Conservation (phyloP, 2,888 invertebrate genomes). For the Gonocerus acuteangulatus region DNA sequence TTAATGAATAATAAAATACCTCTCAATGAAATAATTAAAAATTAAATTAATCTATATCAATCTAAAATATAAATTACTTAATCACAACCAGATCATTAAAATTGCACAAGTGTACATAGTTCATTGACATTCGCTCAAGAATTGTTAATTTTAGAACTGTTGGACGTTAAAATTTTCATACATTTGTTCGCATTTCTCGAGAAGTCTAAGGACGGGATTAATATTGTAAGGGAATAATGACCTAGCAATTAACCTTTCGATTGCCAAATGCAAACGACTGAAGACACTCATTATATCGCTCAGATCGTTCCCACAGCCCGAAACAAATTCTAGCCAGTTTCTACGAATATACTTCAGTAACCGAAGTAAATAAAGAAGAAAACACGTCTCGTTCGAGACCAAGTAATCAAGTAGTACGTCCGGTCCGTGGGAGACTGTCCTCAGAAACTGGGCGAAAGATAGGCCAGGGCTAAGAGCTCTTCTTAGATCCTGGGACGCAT, state of each 20-base stretch:
- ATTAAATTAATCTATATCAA: conserved; percentile 3
- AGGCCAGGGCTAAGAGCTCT: conserved; percentile 75
- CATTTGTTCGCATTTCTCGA: conserved; percentile 75
- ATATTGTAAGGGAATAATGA: conserved; percentile 85
- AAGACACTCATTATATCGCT: conserved; percentile 79
- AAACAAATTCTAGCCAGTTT: conserved; percentile 75
- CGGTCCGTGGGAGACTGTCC: conserved; percentile 57
- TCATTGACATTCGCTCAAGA: background rate
- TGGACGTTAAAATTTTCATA: conserved; percentile 45
- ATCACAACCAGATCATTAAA: conserved; percentile 12
- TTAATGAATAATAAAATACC: conserved; percentile 1
- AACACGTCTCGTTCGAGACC: conserved; percentile 85
- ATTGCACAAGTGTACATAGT: conserved; percentile 8
- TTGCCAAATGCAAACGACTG: conserved; percentile 68
- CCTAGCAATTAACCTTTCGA: conserved; percentile 72
- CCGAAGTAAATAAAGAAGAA: conserved; percentile 71
- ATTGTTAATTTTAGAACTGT: conserved; percentile 4
- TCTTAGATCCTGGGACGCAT: conserved; percentile 69
- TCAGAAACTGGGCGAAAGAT: conserved; percentile 79
- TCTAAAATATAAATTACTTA: background rate
- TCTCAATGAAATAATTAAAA: background rate
- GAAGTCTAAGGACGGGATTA: conserved; percentile 71
- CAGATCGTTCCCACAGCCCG: conserved; percentile 63
- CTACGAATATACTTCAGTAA: conserved; percentile 75
- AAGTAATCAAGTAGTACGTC: conserved; percentile 63